Conservation (phyloP, 2,888 invertebrate species). For the Melolontha melolontha region DNA sequence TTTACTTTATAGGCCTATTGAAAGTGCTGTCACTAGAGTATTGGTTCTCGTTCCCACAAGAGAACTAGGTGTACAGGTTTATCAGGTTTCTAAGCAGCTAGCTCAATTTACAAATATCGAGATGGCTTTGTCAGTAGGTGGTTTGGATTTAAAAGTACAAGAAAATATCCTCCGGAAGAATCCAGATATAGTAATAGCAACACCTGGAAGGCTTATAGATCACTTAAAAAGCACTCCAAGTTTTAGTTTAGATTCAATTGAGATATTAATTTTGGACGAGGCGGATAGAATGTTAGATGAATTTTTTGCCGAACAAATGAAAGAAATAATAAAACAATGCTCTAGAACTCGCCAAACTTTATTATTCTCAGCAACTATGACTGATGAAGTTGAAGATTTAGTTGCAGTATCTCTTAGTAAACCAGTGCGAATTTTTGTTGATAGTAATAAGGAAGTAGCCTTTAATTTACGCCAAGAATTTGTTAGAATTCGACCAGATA, state of each 20-base stretch:
- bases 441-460: constrained; percentile 96
- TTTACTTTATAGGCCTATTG: constrained; percentile 85
- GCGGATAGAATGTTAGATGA: constrained; percentile 96
- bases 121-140: constrained; percentile 88
- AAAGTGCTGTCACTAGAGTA: constrained; percentile 81
- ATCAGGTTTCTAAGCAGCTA: constrained; percentile 91
- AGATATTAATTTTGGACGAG: constrained; percentile 86
- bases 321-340: constrained; percentile 95
- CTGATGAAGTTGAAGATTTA: constrained; percentile 95
- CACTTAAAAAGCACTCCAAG: constrained; percentile 95
- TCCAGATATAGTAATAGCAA: constrained; percentile 98
- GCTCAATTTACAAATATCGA: constrained; percentile 88
- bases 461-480: constrained; percentile 97
- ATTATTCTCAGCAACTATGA: constrained; percentile 99
- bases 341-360: constrained; percentile 93
- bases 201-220: constrained; percentile 97
- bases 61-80: constrained; percentile 98
- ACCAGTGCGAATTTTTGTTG: constrained; percentile 95
- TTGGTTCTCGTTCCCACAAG: constrained; percentile 96
- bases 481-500: constrained; percentile 88
- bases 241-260: constrained; percentile 90
- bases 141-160: constrained; percentile 82
- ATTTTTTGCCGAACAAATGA: constrained; percentile 99
- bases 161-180: constrained; percentile 86
- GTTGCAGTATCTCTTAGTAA: constrained; percentile 92